phyloP scores from a whole-genome alignment of 2,888 invertebrate genomes.

The Pterostichus niger region DNA sequence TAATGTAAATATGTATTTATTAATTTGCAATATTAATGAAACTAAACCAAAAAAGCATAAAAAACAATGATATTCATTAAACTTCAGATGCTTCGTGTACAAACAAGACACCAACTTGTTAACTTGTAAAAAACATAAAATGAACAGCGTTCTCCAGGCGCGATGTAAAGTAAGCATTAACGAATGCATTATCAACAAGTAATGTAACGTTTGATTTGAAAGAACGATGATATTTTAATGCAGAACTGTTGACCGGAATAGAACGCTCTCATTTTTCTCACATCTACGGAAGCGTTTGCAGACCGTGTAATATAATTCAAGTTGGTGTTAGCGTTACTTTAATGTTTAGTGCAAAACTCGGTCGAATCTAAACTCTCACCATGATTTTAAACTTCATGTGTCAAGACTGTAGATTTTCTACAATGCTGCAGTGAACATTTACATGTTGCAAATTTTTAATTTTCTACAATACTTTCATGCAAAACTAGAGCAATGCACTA shows the following conservation, averaged over 20 bases:
- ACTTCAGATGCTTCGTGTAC: too few species aligned
- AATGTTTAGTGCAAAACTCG: slow-evolving; percentile 10
- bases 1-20: too few species aligned
- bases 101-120: too few species aligned
- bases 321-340: slow-evolving; percentile 13
- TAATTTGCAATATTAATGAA: too few species aligned
- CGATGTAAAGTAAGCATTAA: too few species aligned
- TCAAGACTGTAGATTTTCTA: too few species aligned
- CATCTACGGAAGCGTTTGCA: slow-evolving; percentile 43
- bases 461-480: background rate
- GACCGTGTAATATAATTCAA: slow-evolving; percentile 56
- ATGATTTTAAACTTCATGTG: too few species aligned
- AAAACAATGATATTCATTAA: too few species aligned
- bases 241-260: slow-evolving; percentile 62
- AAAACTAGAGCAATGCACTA: background rate
- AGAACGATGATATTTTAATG: slow-evolving; percentile 46
- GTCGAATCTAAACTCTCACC: slow-evolving; percentile 21
- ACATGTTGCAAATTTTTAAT: slow-evolving; percentile 1
- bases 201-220: slow-evolving; percentile 58
- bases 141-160: too few species aligned
- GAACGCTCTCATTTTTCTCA: slow-evolving; percentile 59
- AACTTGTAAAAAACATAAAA: too few species aligned
- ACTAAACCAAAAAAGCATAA: too few species aligned
- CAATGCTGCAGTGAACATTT: background rate
- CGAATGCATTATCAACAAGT: slow-evolving; percentile 16